Conservation (phyloP, 2,888 invertebrate genomes). For the Melolontha melolontha region DNA sequence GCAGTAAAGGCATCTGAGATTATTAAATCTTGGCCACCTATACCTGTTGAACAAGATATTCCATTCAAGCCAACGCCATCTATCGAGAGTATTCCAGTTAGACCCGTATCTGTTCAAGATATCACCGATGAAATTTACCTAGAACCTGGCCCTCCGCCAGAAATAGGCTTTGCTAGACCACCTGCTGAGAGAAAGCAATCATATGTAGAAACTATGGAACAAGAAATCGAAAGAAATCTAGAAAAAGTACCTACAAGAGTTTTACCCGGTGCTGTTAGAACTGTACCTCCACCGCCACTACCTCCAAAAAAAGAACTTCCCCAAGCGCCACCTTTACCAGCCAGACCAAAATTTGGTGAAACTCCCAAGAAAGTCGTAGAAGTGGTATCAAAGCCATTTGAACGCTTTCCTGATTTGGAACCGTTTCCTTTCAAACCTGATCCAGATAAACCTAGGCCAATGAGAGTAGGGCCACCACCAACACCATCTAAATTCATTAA, state of each 20-base stretch:
- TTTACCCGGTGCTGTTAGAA: slow-evolving; percentile 69
- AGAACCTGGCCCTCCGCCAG: slow-evolving; percentile 77
- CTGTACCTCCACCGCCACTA: slow-evolving; percentile 68
- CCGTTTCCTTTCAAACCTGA: slow-evolving; percentile 68
- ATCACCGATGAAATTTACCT: slow-evolving; percentile 68
- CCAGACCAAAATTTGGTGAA: slow-evolving; percentile 57
- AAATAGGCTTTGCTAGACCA: slow-evolving; percentile 74
- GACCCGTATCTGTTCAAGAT: slow-evolving; percentile 64
- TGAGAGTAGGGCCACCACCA: slow-evolving; percentile 67
- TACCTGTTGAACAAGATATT: slow-evolving; percentile 54
- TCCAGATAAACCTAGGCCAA: slow-evolving; percentile 62
- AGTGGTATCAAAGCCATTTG: slow-evolving; percentile 59
- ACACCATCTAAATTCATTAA: slow-evolving; percentile 71
- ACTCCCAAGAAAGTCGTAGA: slow-evolving; percentile 54
- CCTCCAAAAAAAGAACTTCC: slow-evolving; percentile 64
- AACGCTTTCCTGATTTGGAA: slow-evolving; percentile 66
- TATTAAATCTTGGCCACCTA: slow-evolving; percentile 67
- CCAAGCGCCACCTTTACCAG: slow-evolving; percentile 64
- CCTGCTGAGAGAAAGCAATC: slow-evolving; percentile 67
- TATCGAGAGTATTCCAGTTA: slow-evolving; percentile 54
- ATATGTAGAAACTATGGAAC: slow-evolving; percentile 71
- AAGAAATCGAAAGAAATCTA: slow-evolving; percentile 68
- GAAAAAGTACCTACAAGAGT: slow-evolving; percentile 68
- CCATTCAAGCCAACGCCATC: slow-evolving; percentile 54
- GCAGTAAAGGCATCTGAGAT: slow-evolving; percentile 64